Conservation (phyloP, 1,140 invertebrate species). For the Antheraea pernyi region DNA sequence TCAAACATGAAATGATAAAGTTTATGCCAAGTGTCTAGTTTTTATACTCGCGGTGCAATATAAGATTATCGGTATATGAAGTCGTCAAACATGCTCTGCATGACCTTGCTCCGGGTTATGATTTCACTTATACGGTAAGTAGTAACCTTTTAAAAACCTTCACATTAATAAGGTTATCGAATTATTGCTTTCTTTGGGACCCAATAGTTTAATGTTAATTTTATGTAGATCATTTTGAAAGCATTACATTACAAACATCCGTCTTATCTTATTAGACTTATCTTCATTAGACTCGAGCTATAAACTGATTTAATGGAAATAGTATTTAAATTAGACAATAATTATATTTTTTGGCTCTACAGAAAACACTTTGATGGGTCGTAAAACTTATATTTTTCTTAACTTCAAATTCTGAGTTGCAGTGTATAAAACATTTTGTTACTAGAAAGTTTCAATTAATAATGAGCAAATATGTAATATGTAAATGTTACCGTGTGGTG, state of each 20-base stretch:
- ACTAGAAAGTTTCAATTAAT: too few relatives aligned
- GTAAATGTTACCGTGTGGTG: too few relatives aligned
- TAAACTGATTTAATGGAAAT: too few relatives aligned
- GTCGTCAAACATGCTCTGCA: constrained; percentile 4
- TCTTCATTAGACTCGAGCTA: too few relatives aligned
- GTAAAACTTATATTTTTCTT: neutral
- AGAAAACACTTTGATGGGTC: too few relatives aligned
- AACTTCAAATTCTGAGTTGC: neutral
- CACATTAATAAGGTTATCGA: neutral
- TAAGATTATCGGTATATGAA: neutral
- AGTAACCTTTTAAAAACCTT: neutral
- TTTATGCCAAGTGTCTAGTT: neutral
- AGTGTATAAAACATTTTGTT: neutral
- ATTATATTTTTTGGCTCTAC: too few relatives aligned
- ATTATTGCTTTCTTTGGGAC: neutral
- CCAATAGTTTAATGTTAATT: neutral
- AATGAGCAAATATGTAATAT: too few relatives aligned
- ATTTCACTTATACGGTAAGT: neutral
- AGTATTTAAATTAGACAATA: too few relatives aligned
- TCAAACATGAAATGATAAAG: constrained; percentile 23
- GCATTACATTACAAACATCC: neutral
- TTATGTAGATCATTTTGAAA: neutral
- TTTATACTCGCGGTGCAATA: constrained; percentile 19
- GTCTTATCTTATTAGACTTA: too few relatives aligned
- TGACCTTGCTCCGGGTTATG: constrained; percentile 1